Conservation (phyloP, 2,113 vertebrate species). For the Misgurnus mizolepis region DNA sequence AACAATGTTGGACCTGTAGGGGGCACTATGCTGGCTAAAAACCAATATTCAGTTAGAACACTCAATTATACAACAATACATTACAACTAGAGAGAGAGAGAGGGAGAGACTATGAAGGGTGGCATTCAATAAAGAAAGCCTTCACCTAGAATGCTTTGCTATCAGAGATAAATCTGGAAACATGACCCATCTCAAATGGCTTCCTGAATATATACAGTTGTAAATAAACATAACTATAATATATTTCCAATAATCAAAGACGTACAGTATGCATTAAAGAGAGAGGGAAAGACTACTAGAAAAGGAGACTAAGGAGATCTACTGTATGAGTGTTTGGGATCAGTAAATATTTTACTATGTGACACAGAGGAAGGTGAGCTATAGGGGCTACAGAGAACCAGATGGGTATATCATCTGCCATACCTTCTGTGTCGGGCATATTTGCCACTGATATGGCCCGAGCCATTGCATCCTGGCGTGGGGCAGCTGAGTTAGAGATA, state of each 20-base stretch:
- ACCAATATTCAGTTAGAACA: conserved; percentile 68
- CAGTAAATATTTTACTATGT: conserved; percentile 15
- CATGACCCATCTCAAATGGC: conserved; percentile 69
- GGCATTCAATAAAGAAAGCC: conserved; percentile 76
- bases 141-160: conserved; percentile 66
- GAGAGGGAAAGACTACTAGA: conserved; percentile 20
- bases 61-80: conserved; percentile 70
- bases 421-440: conserved; percentile 97
- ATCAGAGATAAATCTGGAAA: conserved; percentile 67
- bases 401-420: conserved; percentile 64
- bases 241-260: conserved; percentile 65
- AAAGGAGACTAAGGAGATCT: conserved; percentile 21
- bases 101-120: conserved; percentile 60
- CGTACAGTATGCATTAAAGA: conserved; percentile 37
- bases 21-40: conserved; percentile 60
- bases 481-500: conserved; percentile 86
- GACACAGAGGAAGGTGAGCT: conserved; percentile 11
- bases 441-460: conserved; percentile 93
- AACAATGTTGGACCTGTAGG: conserved; percentile 54
- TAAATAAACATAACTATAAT: conserved; percentile 72
- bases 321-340: background rate
- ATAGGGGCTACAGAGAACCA: conserved; percentile 9
- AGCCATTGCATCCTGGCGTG: conserved; percentile 94
- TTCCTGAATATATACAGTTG: conserved; percentile 67
- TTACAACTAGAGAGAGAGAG: conserved; percentile 40